These are phyloP conservation scores for Gorsachius goisagi DNA, from an alignment of 2,113 vertebrate species.

Conservation along the genomic window DNA sequence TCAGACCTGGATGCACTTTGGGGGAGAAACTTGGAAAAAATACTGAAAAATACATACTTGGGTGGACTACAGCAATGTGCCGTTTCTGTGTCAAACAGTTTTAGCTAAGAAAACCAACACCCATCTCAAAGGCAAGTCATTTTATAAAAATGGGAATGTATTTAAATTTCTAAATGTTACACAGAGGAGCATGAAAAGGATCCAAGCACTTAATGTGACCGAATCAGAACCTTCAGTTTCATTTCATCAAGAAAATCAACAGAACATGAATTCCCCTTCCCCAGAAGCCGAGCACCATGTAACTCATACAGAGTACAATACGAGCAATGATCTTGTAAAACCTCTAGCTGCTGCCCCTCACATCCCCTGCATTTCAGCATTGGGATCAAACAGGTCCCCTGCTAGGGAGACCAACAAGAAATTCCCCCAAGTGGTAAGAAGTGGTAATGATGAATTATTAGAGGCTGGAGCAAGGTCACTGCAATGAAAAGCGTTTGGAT, in stretches of 20 bases:
- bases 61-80: neutral
- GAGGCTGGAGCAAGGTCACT: neutral
- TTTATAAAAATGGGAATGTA: neutral
- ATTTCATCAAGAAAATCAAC: neutral
- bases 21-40: neutral
- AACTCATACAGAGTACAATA: neutral
- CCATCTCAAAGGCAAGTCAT: neutral
- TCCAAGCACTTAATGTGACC: neutral
- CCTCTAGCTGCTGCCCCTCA: neutral
- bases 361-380: neutral
- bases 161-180: neutral
- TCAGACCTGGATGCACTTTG: neutral
- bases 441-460: neutral
- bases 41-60: neutral
- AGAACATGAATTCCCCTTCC: neutral
- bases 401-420: neutral
- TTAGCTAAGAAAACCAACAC: neutral
- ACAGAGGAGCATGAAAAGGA: neutral
- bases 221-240: neutral
- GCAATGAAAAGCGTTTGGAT: neutral
- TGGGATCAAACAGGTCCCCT: neutral
- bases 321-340: neutral
- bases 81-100: neutral
- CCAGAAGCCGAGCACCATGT: neutral
- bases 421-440: neutral